phyloP scores from a whole-genome alignment of 2,113 vertebrate species.

The Heterochromis multidens region DNA sequence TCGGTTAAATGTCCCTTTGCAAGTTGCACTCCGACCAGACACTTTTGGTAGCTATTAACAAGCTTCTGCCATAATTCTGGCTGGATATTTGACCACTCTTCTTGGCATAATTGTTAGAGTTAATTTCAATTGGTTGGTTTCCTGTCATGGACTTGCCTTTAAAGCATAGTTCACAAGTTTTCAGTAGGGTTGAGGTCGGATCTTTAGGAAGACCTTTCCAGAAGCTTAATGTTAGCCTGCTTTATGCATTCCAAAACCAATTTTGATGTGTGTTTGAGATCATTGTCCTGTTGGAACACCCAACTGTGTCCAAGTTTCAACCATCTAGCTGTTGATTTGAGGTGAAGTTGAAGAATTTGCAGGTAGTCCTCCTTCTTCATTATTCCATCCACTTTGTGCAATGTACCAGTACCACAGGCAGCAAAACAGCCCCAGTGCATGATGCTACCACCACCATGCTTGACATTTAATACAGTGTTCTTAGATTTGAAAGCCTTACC shows the following conservation, averaged over 20 bases:
- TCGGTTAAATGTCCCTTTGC: background rate
- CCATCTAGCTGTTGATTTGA: background rate
- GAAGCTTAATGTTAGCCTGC: background rate
- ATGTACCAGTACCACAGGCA: no score
- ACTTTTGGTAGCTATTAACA: background rate
- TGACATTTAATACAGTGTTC: no score
- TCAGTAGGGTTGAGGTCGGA: background rate
- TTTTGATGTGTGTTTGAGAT: background rate
- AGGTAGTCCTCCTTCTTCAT: no score
- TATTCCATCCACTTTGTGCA: background rate
- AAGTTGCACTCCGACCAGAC: background rate
- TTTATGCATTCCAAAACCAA: background rate
- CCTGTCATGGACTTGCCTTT: background rate
- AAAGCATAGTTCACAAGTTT: background rate
- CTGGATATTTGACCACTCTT: background rate
- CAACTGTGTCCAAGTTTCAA: background rate
- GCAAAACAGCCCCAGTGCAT: no score
- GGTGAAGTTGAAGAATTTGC: no score
- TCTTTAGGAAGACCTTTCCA: background rate
- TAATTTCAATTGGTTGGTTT: background rate
- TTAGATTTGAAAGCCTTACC: no score
- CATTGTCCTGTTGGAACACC: background rate
- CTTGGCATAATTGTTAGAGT: background rate
- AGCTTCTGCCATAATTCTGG: background rate
- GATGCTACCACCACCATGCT: no score